phyloP scores from a whole-genome alignment of 1,140 invertebrate genomes.

The Drosophila repletoides region DNA sequence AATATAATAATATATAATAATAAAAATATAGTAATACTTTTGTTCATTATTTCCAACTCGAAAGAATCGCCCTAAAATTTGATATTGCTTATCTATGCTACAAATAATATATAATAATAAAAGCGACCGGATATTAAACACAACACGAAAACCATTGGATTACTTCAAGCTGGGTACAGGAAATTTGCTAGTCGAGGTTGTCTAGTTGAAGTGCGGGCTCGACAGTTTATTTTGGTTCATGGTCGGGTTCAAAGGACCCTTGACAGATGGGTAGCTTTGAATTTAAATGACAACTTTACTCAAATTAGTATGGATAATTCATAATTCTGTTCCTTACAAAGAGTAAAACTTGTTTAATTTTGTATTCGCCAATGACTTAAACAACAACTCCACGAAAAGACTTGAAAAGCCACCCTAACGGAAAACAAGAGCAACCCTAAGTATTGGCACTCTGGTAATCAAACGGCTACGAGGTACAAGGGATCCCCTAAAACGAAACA shows the following conservation, averaged over 20 bases:
- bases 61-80: too few species aligned
- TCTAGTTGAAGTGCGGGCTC: too few species aligned
- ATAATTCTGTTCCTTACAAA: neutral
- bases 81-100: too few species aligned
- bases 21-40: too few species aligned
- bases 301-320: conserved; percentile 20
- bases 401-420: conserved; percentile 20
- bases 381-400: conserved; percentile 7
- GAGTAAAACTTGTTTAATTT: conserved; percentile 7
- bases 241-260: neutral
- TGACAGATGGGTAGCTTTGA: neutral
- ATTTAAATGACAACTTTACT: neutral
- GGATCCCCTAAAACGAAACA: conserved; percentile 24
- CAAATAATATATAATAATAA: too few species aligned
- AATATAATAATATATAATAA: too few species aligned
- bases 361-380: conserved; percentile 18
- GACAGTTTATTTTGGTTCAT: too few species aligned
- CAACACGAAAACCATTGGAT: too few species aligned
- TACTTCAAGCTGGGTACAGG: too few species aligned
- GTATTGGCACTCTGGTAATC: conserved; percentile 28
- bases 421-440: conserved; percentile 15
- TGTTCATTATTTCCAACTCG: too few species aligned
- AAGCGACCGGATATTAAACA: too few species aligned
- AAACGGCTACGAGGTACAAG: neutral
- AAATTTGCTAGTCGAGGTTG: neutral